Evolutionary conservation across 92 coral and sea anemone genomes (phyloP), one percentile per base, ranked within the genome.

Genomic region (Palythoa caribaeorum): DNA sequence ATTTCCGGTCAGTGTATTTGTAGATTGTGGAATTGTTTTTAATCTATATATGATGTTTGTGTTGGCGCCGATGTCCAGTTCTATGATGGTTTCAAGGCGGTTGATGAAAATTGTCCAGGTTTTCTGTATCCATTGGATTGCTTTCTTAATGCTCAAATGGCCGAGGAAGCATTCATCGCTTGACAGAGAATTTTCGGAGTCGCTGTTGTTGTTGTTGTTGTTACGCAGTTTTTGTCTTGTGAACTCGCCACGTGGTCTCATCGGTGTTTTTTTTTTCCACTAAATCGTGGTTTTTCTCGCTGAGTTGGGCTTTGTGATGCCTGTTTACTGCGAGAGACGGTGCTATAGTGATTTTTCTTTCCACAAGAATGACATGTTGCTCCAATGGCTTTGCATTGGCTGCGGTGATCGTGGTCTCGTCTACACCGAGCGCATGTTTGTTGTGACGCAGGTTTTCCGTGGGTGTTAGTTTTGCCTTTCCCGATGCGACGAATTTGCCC

Each of bases 21-120:
- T 38, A 87, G 53, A 21, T 53, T 35, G 65, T 78, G 38, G 86
- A 87, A 87, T 68, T 28, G 28, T 28, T 28, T 28, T 28, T 28
- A 28, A 28, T 28, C 28, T 28, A 28, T 28, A 28, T 28, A 28
- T 28, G 28, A 28, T 87, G 90, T 87, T 87, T n/a, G 86, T 66
- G 20, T 87, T 79, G 50, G 86, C 63, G 19, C 90, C 87, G 3
- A 66, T 87, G 44, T 87, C 87, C 2, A 84, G 90, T 47, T 87
- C 87, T 13, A 77, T 63, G 60, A 15, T 44, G 53, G 50, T 79
- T 62, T 87, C 44, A 38, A 44, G 57, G 36, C 76, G 72, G 5
- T 74, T 86, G 51, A 86, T 86, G 52, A 17, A 75, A 40, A 86
- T 65, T 57, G 35, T 79, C 15, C 87, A 66, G 20, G 73, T 65